Percentiles rank a stretch among this genome's conserved stretches.
Conservation (phyloP, 2,797 vertebrate species). For the Mormyrus hasselquistii region DNA sequence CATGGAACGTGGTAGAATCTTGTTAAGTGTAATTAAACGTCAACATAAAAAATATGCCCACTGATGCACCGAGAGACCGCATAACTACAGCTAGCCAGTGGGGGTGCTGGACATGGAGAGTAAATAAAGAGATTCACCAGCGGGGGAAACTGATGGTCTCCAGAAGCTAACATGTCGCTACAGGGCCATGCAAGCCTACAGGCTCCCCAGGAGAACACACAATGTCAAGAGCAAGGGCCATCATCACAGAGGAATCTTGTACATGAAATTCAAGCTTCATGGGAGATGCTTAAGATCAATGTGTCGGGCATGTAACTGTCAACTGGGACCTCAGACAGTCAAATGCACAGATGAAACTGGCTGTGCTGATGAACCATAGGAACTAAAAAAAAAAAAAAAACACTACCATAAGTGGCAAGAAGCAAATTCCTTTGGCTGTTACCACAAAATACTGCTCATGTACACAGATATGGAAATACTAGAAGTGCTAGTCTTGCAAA, state of each 20-base stretch:
- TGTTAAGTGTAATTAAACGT: not conserved
- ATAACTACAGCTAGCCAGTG: not conserved
- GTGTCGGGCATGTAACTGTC: not conserved
- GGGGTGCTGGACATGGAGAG: not conserved
- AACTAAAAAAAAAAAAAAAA: not conserved
- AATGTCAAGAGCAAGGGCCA: not conserved
- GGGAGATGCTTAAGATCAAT: constrained; percentile 10
- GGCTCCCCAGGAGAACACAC: constrained; percentile 4
- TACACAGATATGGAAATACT: not conserved
- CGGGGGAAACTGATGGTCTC: not conserved
- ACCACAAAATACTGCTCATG: not conserved
- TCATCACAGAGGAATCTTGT: constrained; percentile 19
- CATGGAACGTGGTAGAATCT: not conserved
- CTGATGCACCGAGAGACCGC: not conserved
- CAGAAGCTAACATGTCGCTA: not conserved
- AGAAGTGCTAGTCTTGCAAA: not conserved
- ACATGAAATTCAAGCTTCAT: not conserved
- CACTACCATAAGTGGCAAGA: not conserved
- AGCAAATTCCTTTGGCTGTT: not conserved
- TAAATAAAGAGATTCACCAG: not conserved
- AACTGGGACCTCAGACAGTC: not conserved
- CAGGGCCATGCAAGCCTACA: not conserved
- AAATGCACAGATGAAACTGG: not conserved
- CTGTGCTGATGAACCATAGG: not conserved
- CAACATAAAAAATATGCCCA: not conserved